These are phyloP conservation scores for Aspidiotus rigidus DNA, from an alignment of 2,888 invertebrate genomes.

Conservation along the genomic window DNA sequence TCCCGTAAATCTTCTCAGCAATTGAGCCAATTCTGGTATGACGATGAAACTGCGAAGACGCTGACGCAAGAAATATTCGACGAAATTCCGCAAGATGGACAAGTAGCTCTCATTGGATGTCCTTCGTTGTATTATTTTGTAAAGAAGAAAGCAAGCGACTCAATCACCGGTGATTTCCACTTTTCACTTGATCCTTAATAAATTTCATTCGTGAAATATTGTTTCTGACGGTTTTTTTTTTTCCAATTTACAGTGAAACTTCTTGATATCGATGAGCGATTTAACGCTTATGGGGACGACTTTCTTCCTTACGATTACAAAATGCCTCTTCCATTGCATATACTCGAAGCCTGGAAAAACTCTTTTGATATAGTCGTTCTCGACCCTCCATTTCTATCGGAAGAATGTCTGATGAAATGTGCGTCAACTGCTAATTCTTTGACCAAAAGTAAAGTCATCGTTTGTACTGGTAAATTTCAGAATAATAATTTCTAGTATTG, in stretches of 20 bases:
- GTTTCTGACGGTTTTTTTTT: background rate
- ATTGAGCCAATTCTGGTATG: conserved; percentile 97
- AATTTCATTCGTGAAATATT: conserved; percentile 5
- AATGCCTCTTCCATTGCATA: conserved; percentile 52
- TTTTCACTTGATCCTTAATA: background rate
- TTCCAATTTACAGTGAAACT: conserved; percentile 54
- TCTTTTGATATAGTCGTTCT: conserved; percentile 76
- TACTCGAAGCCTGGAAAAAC: conserved; percentile 52
- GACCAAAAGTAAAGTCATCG: conserved; percentile 62
- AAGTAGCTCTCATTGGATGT: conserved; percentile 75
- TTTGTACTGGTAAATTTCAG: conserved; percentile 66
- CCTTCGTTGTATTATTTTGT: conserved; percentile 65
- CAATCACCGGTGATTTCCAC: background rate
- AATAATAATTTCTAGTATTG: no score
- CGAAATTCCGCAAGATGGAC: conserved; percentile 49
- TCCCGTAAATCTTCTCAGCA: conserved; percentile 54
- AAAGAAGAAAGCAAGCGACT: conserved; percentile 31
- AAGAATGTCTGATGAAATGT: conserved; percentile 81
- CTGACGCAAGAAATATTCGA: conserved; percentile 60
- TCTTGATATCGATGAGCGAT: conserved; percentile 79
- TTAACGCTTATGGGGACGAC: conserved; percentile 65
- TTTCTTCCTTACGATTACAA: conserved; percentile 86
- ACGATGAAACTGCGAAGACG: conserved; percentile 61
- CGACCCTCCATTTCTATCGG: conserved; percentile 90
- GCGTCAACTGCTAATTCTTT: conserved; percentile 66